phyloP scores from a whole-genome alignment of 2,888 invertebrate genomes.

The Xylocampa areola region DNA sequence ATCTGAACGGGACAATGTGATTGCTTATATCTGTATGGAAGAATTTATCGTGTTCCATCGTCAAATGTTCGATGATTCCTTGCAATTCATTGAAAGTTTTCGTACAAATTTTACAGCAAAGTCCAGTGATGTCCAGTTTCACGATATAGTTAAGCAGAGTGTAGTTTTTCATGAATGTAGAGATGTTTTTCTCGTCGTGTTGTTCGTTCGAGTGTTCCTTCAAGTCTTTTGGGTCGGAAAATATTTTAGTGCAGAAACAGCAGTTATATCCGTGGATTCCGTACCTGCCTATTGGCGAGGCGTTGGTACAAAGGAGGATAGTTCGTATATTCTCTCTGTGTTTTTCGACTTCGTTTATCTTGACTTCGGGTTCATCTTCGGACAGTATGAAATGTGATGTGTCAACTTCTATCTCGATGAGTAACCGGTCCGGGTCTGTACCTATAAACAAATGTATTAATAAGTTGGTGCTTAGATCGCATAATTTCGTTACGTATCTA shows the following conservation, averaged over 20 bases:
- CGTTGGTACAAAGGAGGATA: constrained; percentile 62
- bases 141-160: constrained; percentile 59
- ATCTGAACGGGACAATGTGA: constrained; percentile 71
- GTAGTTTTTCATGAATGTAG: constrained; percentile 47
- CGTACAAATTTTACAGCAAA: constrained; percentile 71
- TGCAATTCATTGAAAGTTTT: constrained; percentile 52
- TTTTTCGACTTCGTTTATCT: constrained; percentile 55
- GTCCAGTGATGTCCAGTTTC: constrained; percentile 74
- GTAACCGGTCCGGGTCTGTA: constrained; percentile 38
- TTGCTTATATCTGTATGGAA: constrained; percentile 62
- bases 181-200: constrained; percentile 46
- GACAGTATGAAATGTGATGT: constrained; percentile 23
- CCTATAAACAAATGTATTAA: constrained; percentile 48
- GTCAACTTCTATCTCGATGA: constrained; percentile 49
- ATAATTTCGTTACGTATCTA: too few species aligned
- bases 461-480: constrained; percentile 20
- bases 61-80: constrained; percentile 64
- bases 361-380: constrained; percentile 11
- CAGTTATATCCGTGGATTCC: constrained; percentile 67
- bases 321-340: constrained; percentile 62
- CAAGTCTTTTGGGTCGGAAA: constrained; percentile 64
- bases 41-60: constrained; percentile 57
- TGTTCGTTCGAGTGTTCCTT: constrained; percentile 67
- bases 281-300: constrained; percentile 68
- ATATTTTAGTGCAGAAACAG: constrained; percentile 68